Evolutionary conservation across 2,888 invertebrate genomes (phyloP).

Genomic region (Cerceris ruficornis): DNA sequence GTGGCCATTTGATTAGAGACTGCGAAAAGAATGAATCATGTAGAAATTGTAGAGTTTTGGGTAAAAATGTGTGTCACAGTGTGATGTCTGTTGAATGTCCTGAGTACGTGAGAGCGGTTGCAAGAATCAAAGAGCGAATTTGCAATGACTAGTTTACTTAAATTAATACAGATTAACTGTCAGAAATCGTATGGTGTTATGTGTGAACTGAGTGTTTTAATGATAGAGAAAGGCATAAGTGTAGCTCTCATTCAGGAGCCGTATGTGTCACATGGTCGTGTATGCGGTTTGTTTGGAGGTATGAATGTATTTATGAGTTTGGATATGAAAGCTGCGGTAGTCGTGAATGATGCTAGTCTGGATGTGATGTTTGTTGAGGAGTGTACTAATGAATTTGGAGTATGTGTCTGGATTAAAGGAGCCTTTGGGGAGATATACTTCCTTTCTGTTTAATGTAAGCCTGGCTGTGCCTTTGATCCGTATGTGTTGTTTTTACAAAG

Average conservation of each 20-base stretch:
- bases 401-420: slow-evolving; percentile 48
- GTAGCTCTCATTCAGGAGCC: slow-evolving; percentile 22
- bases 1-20: background rate
- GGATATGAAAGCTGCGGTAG: slow-evolving; percentile 26
- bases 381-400: slow-evolving; percentile 10
- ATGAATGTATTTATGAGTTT: background rate
- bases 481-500: slow-evolving; percentile 19
- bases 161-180: slow-evolving; percentile 8
- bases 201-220: slow-evolving; percentile 4
- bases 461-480: slow-evolving; percentile 8
- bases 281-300: background rate
- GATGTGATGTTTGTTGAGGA: slow-evolving; percentile 22
- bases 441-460: slow-evolving; percentile 50
- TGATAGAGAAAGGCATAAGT: background rate
- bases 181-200: slow-evolving; percentile 10
- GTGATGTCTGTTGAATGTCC: background rate
- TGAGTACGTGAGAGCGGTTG: background rate
- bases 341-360: slow-evolving; percentile 22
- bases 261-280: background rate
- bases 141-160: background rate
- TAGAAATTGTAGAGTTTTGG: slow-evolving; percentile 10
- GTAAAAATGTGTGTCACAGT: background rate
- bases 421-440: slow-evolving; percentile 38
- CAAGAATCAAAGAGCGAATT: background rate
- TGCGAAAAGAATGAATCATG: background rate